A percentile compares a stretch with the other conserved stretches of the same genome.
Conservation (phyloP, 2,797 vertebrate species). For the Anas flavirostris region DNA sequence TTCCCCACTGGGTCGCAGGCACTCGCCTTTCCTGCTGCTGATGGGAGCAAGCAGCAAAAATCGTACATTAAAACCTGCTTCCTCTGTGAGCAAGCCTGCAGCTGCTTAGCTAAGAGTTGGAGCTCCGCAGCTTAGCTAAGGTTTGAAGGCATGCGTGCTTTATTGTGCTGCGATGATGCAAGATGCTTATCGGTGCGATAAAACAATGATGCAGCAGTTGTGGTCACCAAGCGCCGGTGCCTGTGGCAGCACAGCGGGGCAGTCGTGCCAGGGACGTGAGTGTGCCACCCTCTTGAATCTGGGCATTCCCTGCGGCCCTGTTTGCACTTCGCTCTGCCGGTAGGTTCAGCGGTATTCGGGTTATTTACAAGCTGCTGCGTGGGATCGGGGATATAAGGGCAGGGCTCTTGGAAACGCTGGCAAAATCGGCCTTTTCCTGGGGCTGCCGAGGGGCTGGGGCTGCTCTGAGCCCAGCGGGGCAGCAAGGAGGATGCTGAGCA, state of each 20-base stretch:
- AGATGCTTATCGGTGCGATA: not conserved
- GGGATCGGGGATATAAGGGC: not conserved
- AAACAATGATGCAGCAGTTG: not conserved
- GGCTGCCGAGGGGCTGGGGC: not conserved
- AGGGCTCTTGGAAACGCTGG: not conserved
- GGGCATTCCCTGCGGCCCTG: not conserved
- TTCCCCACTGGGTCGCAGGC: not conserved
- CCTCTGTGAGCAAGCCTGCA: not conserved
- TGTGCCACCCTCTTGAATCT: not conserved
- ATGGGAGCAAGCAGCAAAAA: not conserved
- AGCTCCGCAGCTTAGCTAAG: not conserved
- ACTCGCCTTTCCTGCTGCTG: not conserved
- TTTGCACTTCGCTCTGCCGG: not conserved
- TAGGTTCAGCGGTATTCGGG: not conserved
- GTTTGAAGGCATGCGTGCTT: not conserved
- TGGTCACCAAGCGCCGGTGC: not conserved
- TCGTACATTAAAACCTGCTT: not conserved
- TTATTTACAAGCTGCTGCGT: accelerated
- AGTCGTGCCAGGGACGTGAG: not conserved
- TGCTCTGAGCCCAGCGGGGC: not conserved
- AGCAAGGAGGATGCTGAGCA: not conserved
- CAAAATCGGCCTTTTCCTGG: not conserved
- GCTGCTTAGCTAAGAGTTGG: not conserved
- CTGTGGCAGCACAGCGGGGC: accelerated
- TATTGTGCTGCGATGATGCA: not conserved